Evolutionary conservation across 2,797 vertebrate species (phyloP).

Genomic region (Eulemur coronatus): DNA sequence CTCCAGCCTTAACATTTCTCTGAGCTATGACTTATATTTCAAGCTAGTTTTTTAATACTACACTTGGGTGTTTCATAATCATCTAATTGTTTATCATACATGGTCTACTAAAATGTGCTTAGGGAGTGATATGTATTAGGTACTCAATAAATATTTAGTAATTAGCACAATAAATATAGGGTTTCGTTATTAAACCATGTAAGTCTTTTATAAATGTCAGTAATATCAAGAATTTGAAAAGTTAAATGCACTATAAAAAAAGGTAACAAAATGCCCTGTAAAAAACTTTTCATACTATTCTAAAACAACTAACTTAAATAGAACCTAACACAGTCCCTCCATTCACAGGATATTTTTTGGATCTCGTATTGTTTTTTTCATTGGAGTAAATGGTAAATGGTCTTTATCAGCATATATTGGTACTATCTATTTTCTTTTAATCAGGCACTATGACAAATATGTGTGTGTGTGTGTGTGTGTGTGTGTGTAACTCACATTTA

Average conservation of each 20-base stretch:
- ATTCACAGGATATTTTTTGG: background rate
- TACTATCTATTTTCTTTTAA: background rate
- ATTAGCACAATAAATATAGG: background rate
- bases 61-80: background rate
- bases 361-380: background rate
- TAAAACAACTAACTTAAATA: background rate
- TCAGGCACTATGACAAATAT: background rate
- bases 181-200: background rate
- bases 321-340: background rate
- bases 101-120: background rate
- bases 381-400: background rate
- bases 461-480: background rate
- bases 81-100: background rate
- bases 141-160: background rate
- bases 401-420: background rate
- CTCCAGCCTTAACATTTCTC: background rate
- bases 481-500: fast-evolving
- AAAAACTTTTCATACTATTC: background rate
- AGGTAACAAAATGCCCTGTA: too few relatives aligned
- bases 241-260: too few relatives aligned
- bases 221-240: background rate
- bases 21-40: background rate
- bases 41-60: background rate
- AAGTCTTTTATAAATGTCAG: background rate
- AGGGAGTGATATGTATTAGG: background rate